A percentile compares a stretch with the other conserved stretches of the same genome.
Evolutionary conservation across 2,888 invertebrate genomes (phyloP).

Genomic region (Hartigia nigra): DNA sequence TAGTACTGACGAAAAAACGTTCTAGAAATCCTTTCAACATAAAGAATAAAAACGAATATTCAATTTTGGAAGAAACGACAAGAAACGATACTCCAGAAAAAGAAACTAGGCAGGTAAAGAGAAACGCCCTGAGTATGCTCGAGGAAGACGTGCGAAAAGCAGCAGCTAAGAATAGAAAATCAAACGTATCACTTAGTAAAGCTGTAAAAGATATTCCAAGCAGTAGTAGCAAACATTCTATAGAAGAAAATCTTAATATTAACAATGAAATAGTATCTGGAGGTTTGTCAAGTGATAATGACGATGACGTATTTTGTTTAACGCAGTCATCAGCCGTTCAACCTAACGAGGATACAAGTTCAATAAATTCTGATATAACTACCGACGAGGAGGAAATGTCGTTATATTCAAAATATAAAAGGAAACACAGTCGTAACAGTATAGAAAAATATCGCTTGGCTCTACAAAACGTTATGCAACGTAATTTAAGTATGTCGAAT

Average conservation of each 20-base stretch:
- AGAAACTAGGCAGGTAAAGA: constrained; percentile 6
- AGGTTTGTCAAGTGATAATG: neutral
- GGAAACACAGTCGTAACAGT: constrained; percentile 42
- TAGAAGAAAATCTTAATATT: neutral
- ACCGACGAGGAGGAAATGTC: constrained; percentile 38
- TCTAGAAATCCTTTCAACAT: constrained; percentile 45
- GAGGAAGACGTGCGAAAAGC: constrained; percentile 22
- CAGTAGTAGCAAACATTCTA: neutral
- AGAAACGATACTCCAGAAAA: neutral
- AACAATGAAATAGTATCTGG: neutral
- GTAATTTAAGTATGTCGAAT: neutral
- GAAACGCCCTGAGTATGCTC: constrained; percentile 22
- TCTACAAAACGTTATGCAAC: constrained; percentile 17
- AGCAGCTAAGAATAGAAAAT: constrained; percentile 23
- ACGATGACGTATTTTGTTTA: constrained; percentile 11
- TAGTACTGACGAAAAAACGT: neutral
- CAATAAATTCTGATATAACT: neutral
- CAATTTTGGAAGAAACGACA: neutral
- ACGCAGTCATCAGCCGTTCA: constrained; percentile 14
- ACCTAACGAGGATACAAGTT: neutral
- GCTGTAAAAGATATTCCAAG: neutral
- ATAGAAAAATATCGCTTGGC: constrained; percentile 50
- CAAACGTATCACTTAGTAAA: constrained; percentile 12
- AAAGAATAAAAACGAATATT: constrained; percentile 9
- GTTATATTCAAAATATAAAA: constrained; percentile 55